Conservation (phyloP, 2,113 vertebrate species). For the Castor canadensis region DNA sequence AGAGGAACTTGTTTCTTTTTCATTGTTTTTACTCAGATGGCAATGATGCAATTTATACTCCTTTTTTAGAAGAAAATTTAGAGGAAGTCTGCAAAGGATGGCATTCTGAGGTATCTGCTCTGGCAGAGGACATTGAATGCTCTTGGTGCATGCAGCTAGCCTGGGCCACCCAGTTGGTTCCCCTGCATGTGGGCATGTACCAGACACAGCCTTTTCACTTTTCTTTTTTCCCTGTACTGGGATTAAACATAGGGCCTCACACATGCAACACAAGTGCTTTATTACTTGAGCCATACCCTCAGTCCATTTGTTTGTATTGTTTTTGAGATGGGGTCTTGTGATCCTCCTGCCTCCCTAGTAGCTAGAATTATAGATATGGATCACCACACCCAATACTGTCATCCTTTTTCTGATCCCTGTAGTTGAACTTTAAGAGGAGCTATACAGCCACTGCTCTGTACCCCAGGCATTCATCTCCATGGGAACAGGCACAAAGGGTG, state of each 20-base stretch:
- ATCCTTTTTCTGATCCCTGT: neutral
- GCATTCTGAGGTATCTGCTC: neutral
- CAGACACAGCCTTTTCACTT: neutral
- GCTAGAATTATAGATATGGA: too few relatives aligned
- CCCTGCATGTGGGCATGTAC: neutral
- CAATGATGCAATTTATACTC: neutral
- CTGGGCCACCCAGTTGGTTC: accelerated
- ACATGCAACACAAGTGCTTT: too few relatives aligned
- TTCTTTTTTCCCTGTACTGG: too few relatives aligned
- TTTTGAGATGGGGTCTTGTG: too few relatives aligned
- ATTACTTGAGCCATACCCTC: too few relatives aligned
- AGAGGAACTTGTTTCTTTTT: neutral
- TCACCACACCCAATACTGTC: too few relatives aligned
- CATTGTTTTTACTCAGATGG: neutral
- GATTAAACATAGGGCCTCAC: too few relatives aligned
- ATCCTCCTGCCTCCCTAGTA: too few relatives aligned
- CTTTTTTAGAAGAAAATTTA: neutral
- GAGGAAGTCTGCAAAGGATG: neutral
- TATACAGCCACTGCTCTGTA: neutral
- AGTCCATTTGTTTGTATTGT: too few relatives aligned
- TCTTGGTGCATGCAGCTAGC: too few relatives aligned
- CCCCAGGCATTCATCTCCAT: neutral
- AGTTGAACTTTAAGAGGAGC: neutral
- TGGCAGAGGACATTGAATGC: neutral
- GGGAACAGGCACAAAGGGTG: neutral